Evolutionary conservation across 2,888 invertebrate species (phyloP), one percentile per base, ranked within the genome.

Genomic region (Stenotaenia linearis): DNA sequence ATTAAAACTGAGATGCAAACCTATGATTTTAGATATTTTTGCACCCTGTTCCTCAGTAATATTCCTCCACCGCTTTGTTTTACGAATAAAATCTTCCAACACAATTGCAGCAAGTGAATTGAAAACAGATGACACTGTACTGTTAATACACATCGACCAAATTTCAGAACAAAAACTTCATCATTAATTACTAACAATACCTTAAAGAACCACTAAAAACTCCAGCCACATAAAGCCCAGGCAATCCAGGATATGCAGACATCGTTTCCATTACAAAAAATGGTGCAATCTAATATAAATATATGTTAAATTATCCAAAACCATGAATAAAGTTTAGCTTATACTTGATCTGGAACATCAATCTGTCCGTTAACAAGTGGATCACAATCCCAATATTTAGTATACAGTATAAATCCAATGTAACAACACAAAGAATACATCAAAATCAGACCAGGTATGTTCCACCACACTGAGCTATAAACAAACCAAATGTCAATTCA

Each of bases 181-280:
- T 9, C 0, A 12, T 30, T 30, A 74, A 74, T 21, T 18, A 15
- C 32, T 75, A 32, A n/a, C n/a, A n/a, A 30, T 37, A 78, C 78
- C 78, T 78, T n/a, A 78, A 61, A 25, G 61, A 78, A 9, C 78
- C 78, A 35, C 78, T 78, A 35, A 78, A 78, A n/a, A 78, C 78
- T n/a, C 78, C 78, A 18, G 78, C 78, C n/a, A 78, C 78, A 37
- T 30, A 78, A 9, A 78, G 18, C 4, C 78, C 78, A 23, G 78
- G 78, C 9, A 78, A 18, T 21, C 78, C 78, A n/a, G 78, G 78
- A 10, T n/a, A 28, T 15, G 10, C 15, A 0, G 78, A 61, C 78
- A 78, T 78, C 21, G 78, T 61, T 15, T 78, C 78, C 78, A 61
- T 32, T 32, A 78, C 78, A 78, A 78, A 78, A 15, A 78, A 35